phyloP scores from a whole-genome alignment of 2,888 invertebrate genomes.

The Archips xylosteana region DNA sequence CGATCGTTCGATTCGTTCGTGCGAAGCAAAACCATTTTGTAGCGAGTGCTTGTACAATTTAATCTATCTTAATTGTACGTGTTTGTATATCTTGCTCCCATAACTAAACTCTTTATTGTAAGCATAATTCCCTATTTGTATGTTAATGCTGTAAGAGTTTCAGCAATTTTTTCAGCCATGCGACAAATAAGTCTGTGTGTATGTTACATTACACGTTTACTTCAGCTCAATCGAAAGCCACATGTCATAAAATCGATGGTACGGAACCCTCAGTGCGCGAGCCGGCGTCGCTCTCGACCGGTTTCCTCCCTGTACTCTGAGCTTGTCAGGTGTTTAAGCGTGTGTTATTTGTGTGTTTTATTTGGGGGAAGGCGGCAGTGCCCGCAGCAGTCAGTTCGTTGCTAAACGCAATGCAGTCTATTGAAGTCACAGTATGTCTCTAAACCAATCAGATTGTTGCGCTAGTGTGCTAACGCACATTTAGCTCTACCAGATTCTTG shows the following conservation, averaged over 20 bases:
- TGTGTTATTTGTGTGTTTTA: constrained; percentile 81
- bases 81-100: background rate
- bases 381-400: constrained; percentile 91
- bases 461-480: constrained; percentile 84
- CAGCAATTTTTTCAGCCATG: background rate
- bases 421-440: constrained; percentile 84
- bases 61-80: background rate
- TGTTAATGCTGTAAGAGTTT: background rate
- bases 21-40: background rate
- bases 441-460: constrained; percentile 80
- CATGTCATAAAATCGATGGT: constrained; percentile 12
- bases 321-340: constrained; percentile 61
- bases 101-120: background rate
- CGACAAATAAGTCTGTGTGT: background rate
- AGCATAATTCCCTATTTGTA: background rate
- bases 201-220: background rate
- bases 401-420: constrained; percentile 89
- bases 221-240: background rate
- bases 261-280: constrained; percentile 38
- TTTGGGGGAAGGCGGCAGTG: constrained; percentile 88
- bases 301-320: constrained; percentile 20
- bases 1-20: background rate
- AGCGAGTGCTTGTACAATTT: background rate
- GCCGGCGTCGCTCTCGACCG: constrained; percentile 22
- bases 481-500: constrained; percentile 65